Conservation (phyloP, 2,888 invertebrate species). For the Mactromeris polynyma region DNA sequence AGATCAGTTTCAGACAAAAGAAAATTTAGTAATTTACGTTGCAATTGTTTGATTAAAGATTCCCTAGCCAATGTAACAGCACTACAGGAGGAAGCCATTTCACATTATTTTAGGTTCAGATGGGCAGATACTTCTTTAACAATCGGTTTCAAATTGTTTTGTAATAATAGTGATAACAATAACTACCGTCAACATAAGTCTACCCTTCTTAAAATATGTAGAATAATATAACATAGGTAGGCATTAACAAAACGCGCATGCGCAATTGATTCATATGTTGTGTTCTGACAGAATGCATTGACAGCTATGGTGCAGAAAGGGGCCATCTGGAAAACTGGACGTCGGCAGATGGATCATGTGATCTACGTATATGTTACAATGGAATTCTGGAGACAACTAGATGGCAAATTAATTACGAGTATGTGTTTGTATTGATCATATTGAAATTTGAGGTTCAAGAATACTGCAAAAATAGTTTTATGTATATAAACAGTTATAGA, state of each 20-base stretch:
- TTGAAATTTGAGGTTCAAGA: too few species aligned
- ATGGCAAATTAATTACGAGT: constrained; percentile 49
- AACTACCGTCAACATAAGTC: neutral
- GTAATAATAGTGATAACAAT: neutral
- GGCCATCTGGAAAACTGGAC: constrained; percentile 55
- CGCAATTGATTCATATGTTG: neutral
- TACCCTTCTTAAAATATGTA: neutral
- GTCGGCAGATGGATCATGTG: constrained; percentile 43
- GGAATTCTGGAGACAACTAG: constrained; percentile 14
- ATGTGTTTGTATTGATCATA: too few species aligned
- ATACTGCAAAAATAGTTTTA: too few species aligned
- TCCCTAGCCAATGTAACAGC: too few species aligned
- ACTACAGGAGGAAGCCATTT: too few species aligned
- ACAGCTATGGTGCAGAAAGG: constrained; percentile 30
- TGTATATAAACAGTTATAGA: too few species aligned
- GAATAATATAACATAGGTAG: neutral
- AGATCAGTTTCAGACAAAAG: too few species aligned
- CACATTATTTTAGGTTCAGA: neutral
- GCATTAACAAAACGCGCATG: neutral
- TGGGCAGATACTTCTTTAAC: too few species aligned
- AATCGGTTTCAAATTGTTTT: too few species aligned
- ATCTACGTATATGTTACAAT: constrained; percentile 50
- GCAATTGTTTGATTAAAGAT: too few species aligned
- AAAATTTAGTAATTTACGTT: too few species aligned
- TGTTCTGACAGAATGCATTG: constrained; percentile 53